Conservation (phyloP, 2,113 vertebrate species). For the Archilochus colubris region DNA sequence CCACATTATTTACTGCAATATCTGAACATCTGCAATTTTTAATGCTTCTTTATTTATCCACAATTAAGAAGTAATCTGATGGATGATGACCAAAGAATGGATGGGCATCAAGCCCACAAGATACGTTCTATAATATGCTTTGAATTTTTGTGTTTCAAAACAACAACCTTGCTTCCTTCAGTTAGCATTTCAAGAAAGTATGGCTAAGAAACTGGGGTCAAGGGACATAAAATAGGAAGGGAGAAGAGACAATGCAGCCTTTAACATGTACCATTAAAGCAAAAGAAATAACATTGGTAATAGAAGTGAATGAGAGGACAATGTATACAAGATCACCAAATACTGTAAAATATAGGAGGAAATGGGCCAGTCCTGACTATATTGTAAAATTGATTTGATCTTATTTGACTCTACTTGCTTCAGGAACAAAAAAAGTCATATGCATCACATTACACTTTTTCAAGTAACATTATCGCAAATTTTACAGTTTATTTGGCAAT, state of each 20-base stretch:
- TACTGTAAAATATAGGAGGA: conserved; percentile 26
- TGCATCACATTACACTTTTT: neutral
- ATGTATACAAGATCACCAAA: conserved; percentile 40
- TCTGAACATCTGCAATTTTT: neutral
- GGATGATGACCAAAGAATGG: neutral
- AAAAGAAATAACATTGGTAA: neutral
- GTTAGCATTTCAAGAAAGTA: neutral
- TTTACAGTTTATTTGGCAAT: conserved; percentile 64
- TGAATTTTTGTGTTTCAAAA: neutral
- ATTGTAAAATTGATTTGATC: neutral
- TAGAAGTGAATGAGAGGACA: neutral
- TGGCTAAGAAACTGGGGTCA: neutral
- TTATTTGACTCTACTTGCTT: neutral
- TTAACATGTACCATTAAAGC: neutral
- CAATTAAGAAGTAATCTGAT: neutral
- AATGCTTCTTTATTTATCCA: neutral
- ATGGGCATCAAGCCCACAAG: neutral
- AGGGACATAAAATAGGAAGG: neutral
- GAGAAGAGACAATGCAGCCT: neutral
- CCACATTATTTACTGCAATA: neutral
- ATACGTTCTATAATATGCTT: neutral
- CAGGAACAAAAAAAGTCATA: neutral
- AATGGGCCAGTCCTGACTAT: neutral
- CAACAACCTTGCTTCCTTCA: neutral
- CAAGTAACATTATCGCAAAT: neutral